A percentile compares a stretch with the other conserved stretches of the same genome.
Conservation (phyloP, 2,113 vertebrate species). For the Lampris incognitus region DNA sequence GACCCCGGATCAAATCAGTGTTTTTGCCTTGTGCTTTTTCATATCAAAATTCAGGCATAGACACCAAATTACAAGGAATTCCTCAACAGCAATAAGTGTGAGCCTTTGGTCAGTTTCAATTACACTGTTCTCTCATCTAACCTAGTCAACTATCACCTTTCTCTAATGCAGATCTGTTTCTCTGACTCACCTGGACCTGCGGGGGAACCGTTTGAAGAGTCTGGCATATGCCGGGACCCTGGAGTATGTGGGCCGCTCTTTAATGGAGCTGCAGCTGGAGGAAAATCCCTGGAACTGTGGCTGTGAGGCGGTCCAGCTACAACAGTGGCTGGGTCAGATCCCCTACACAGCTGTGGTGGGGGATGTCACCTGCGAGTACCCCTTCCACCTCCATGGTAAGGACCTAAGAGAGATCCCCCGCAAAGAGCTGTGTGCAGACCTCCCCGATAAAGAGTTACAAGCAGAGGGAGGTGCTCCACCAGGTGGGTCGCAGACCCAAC, state of each 20-base stretch:
- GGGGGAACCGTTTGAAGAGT: slow-evolving; percentile 96
- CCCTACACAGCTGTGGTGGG: slow-evolving; percentile 96
- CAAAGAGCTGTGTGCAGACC: slow-evolving; percentile 91
- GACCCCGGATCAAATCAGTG: slow-evolving; percentile 22
- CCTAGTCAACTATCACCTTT: slow-evolving; percentile 30
- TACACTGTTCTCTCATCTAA: slow-evolving; percentile 51
- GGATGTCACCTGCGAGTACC: slow-evolving; percentile 97
- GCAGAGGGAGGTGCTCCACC: slow-evolving; percentile 87
- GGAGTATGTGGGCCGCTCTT: slow-evolving; percentile 94
- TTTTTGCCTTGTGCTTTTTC: slow-evolving; percentile 40
- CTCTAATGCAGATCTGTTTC: slow-evolving; percentile 87
- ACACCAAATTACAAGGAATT: slow-evolving; percentile 51
- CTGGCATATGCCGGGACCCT: slow-evolving; percentile 93
- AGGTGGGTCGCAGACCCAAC: slow-evolving; percentile 79
- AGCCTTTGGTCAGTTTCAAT: slow-evolving; percentile 41
- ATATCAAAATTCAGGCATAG: slow-evolving; percentile 35
- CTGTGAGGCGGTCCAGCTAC: slow-evolving; percentile 94
- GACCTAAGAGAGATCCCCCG: slow-evolving; percentile 94
- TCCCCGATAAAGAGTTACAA: slow-evolving; percentile 79
- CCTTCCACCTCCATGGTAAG: slow-evolving; percentile 97
- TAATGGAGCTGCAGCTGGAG: slow-evolving; percentile 98
- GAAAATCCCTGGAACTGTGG: slow-evolving; percentile 99
- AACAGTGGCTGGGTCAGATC: slow-evolving; percentile 95
- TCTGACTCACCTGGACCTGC: slow-evolving; percentile 97
- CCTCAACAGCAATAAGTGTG: slow-evolving; percentile 26